Conservation (phyloP, 2,888 invertebrate genomes). For the Scelioninae gen. 2 region DNA sequence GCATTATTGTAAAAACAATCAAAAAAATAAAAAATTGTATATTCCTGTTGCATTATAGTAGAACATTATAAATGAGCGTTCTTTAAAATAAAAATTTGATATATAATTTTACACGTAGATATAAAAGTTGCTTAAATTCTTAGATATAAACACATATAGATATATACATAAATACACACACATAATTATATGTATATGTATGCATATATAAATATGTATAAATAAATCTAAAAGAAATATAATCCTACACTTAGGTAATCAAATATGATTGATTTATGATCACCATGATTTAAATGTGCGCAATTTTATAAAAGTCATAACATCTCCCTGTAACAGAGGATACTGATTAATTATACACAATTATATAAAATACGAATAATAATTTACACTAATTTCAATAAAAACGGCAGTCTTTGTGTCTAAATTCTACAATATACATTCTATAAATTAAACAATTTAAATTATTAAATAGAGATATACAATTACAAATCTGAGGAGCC, state of each 20-base stretch:
- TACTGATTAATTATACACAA: slow-evolving; percentile 21
- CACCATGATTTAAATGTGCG: slow-evolving; percentile 13
- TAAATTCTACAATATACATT: slow-evolving; percentile 37
- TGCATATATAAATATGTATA: no score
- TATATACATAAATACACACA: no score
- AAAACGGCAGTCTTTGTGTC: slow-evolving; percentile 38
- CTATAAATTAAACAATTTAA: slow-evolving; percentile 26
- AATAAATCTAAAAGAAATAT: no score
- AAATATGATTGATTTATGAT: not conserved
- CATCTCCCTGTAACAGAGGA: slow-evolving; percentile 46
- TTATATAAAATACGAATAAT: slow-evolving; percentile 20
- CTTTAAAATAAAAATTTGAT: no score
- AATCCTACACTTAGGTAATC: no score
- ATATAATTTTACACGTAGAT: no score
- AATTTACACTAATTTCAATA: slow-evolving; percentile 31
- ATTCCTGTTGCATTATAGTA: not conserved
- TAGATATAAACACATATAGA: not conserved
- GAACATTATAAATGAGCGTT: no score
- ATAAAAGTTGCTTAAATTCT: not conserved
- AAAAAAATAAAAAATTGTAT: not conserved
- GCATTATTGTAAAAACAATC: not conserved
- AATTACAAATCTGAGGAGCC: slow-evolving; percentile 48
- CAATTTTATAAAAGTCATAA: slow-evolving; percentile 29
- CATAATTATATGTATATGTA: no score
- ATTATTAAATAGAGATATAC: slow-evolving; percentile 7